These are phyloP conservation scores for Drosophila tani DNA, from an alignment of 1,140 invertebrate genomes.

Conservation along the genomic window DNA sequence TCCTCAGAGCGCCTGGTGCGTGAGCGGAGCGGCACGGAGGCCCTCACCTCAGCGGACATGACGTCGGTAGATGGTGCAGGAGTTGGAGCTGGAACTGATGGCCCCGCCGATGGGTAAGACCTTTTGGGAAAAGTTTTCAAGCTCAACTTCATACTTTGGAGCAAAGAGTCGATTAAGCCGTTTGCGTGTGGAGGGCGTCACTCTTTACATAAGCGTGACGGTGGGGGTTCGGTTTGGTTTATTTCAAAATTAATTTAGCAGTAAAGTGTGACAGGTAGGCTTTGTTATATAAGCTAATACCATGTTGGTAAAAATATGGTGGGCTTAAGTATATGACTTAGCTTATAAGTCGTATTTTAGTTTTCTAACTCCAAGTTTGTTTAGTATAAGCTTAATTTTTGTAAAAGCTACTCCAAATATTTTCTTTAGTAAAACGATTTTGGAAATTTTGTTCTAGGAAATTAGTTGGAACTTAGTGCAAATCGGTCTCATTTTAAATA, in stretches of 20 bases:
- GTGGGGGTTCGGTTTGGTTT: neutral
- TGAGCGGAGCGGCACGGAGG: slow-evolving; percentile 78
- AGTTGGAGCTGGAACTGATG: slow-evolving; percentile 38
- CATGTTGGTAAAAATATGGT: neutral
- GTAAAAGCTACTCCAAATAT: too few relatives aligned
- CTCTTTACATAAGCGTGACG: neutral
- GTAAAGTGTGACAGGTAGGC: neutral
- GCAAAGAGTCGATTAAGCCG: neutral
- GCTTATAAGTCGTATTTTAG: too few relatives aligned
- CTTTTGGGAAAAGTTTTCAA: slow-evolving; percentile 46
- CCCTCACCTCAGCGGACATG: slow-evolving; percentile 83
- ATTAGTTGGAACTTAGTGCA: too few relatives aligned
- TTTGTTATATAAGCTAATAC: neutral
- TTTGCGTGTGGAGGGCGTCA: neutral
- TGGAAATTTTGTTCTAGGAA: too few relatives aligned
- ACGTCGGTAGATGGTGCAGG: slow-evolving; percentile 53
- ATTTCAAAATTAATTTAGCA: neutral
- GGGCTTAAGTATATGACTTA: too few relatives aligned
- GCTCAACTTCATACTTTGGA: slow-evolving; percentile 33
- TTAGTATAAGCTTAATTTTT: too few relatives aligned
- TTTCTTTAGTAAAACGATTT: too few relatives aligned
- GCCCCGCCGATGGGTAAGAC: slow-evolving; percentile 71
- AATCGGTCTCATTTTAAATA: too few relatives aligned
- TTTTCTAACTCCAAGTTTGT: too few relatives aligned
- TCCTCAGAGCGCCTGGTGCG: slow-evolving; percentile 76